Evolutionary conservation across 2,113 vertebrate genomes (phyloP), one percentile per base, ranked within the genome.

Genomic region (Proterorhinus semilunaris): DNA sequence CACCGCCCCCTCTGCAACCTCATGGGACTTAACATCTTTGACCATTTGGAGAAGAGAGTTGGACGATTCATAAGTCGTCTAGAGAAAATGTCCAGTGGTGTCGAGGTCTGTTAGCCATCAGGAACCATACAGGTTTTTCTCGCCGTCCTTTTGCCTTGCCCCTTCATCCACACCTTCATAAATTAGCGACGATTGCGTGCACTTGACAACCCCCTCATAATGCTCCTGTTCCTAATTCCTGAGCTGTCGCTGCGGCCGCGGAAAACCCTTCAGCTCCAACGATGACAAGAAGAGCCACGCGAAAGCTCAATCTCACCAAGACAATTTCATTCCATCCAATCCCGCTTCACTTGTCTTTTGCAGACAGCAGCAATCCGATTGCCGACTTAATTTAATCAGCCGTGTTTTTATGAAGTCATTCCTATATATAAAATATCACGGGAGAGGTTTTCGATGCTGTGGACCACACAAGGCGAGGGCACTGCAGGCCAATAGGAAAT

Each of bases 351-450:
- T 81, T 81, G 69, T 73, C 76, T 66, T 78, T 51, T 63, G 42
- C 67, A 72, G 53, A 36, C 27, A 36, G 72, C 71, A 53, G 49
- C 69, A 83, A 86, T 84, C 79, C 79, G 82, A 82, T 84, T 87
- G 70, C 80, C 54, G 74, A 65, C 68, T 71, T 80, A 82, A 89
- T 85, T 85, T 75, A 83, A 86, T 86, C 79, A 78, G 64, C 54
- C 50, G 12, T 48, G 49, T 51, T 86, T 90, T 79, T 80, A 86
- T 86, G 77, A 79, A 69, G 72, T 65, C 75, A 62, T 85, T 77
- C 62, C 4, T 36, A 77, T 78, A 69, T 75, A 61, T 61, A 44
- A 61, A 67, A 69, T 69, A 66, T 76, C 55, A 65, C 63, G 49
- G 58, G 71, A 75, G 57, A 72, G 21, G 49, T 6, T 50, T 84